Evolutionary conservation across 2,888 invertebrate genomes (phyloP), one percentile per base, ranked within the genome.

Genomic region (Brachypterus glaber): DNA sequence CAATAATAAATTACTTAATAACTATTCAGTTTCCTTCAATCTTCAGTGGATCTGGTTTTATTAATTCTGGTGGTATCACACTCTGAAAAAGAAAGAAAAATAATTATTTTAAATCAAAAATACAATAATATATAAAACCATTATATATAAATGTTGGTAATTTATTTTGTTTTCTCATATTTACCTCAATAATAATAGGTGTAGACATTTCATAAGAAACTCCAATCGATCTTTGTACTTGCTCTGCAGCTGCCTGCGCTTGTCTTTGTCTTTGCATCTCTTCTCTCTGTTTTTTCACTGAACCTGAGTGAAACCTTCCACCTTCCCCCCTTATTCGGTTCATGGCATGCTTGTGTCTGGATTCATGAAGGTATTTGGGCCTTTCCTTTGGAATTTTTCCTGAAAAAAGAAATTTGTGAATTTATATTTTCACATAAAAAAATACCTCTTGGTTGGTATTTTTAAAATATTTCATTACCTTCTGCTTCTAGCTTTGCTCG

Each of bases 301-400:
- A 75, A 17, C 79, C 79, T 1, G 90, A 85, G 62, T 91, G 88
- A 65, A 97, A 97, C 46, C 96, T 74, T 3, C 97, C 97, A 11
- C 96, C 96, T 69, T 95, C 93, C 1, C 96, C 96, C 37, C 97
- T 77, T 57, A 91, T 85, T 57, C 97, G 75, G 63, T 96, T 96
- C 91, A 97, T 92, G 0, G 97, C 97, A 63, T 97, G 96, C 45
- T 88, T 74, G 66, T 97, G 97, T 30, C 96, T 72, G 0, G 96
- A 96, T 65, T 96, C 96, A 57, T 97, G 96, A n/a, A 97, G 73
- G 62, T 97, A 97, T 84, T 95, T 96, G 88, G 90, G 88, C 62
- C 97, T 73, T 62, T 93, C 90, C 68, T 97, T 96, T 2, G 96
- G 93, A 63, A 98, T 96, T 66, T 93, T 86, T 13, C 93, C 21